phyloP scores from a whole-genome alignment of 1,140 invertebrate genomes.

The Bombus vancouverensis region DNA sequence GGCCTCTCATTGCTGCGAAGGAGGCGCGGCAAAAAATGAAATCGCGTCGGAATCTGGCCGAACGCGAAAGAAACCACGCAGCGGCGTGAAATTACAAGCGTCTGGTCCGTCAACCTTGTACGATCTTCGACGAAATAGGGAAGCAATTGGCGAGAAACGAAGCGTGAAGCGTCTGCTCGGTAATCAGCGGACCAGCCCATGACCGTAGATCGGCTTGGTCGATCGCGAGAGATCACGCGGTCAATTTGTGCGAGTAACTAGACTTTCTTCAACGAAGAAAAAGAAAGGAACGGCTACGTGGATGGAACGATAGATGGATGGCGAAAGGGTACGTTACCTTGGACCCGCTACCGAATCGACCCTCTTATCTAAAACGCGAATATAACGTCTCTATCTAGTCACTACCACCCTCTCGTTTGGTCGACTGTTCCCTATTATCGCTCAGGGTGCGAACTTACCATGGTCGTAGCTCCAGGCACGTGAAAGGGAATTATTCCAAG shows the following conservation, averaged over 20 bases:
- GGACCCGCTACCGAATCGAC: neutral
- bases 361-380: conserved; percentile 47
- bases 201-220: neutral
- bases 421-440: neutral
- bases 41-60: neutral
- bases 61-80: neutral
- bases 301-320: neutral
- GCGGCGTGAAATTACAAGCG: conserved; percentile 19
- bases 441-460: neutral
- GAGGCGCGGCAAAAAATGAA: neutral
- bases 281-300: neutral
- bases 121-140: conserved; percentile 4
- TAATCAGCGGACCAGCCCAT: neutral
- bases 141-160: conserved; percentile 3
- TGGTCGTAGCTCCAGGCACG: neutral
- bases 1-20: too few relatives aligned
- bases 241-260: neutral
- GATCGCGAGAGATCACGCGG: conserved; percentile 11
- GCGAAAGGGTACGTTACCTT: neutral
- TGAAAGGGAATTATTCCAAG: neutral
- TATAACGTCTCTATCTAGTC: conserved; percentile 53
- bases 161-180: conserved; percentile 30
- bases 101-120: neutral
- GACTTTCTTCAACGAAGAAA: too few relatives aligned
- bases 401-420: neutral